Evolutionary conservation across 2,113 vertebrate species (phyloP).

Genomic region (Percopsis transmontana): DNA sequence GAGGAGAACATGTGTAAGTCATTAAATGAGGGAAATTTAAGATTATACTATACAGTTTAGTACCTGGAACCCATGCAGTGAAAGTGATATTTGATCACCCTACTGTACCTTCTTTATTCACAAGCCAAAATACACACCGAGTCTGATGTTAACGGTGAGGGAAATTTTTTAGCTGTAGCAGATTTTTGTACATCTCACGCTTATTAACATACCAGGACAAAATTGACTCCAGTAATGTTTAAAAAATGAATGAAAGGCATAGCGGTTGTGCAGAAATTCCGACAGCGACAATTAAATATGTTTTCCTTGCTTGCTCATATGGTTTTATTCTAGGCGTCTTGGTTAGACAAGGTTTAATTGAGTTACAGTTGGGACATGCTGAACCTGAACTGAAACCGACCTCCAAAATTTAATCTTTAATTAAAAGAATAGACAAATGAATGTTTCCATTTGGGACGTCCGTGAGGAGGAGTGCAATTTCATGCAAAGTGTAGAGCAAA

Average conservation of each 20-base stretch:
- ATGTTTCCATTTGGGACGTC: conserved; percentile 8
- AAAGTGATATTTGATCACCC: conserved; percentile 37
- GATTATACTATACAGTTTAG: conserved; percentile 24
- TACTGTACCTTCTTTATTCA: conserved; percentile 16
- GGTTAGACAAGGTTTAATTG: conserved; percentile 37
- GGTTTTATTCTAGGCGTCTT: conserved; percentile 17
- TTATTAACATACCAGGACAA: conserved; percentile 42
- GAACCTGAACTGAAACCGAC: conserved; percentile 18
- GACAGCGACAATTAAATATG: neutral
- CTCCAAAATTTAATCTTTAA: conserved; percentile 34
- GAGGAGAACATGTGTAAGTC: conserved; percentile 41
- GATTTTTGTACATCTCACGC: conserved; percentile 26
- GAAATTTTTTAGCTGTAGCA: conserved; percentile 35
- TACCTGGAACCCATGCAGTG: conserved; percentile 36
- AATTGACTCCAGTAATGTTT: conserved; percentile 43
- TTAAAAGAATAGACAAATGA: conserved; percentile 36
- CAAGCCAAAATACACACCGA: conserved; percentile 35
- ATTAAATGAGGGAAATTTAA: conserved; percentile 48
- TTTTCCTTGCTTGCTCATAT: neutral
- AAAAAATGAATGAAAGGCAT: conserved; percentile 32
- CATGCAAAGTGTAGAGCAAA: neutral
- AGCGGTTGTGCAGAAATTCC: conserved; percentile 14
- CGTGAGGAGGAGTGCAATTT: neutral
- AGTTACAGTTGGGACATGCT: conserved; percentile 27
- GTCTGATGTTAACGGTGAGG: conserved; percentile 2